Evolutionary conservation across 2,113 vertebrate genomes (phyloP).

Genomic region (Protobothrops mucrosquamatus): DNA sequence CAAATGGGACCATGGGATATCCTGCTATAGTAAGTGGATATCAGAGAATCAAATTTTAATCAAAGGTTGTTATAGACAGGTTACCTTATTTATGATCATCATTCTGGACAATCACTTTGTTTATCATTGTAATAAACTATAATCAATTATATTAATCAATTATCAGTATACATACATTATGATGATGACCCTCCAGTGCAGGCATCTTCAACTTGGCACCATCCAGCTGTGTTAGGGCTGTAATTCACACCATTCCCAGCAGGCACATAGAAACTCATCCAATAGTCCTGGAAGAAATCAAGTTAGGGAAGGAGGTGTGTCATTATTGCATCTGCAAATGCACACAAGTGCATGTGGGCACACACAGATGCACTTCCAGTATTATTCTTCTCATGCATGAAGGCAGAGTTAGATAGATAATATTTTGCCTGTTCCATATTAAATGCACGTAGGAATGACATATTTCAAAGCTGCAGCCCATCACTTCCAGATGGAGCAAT

Average conservation of each 20-base stretch:
- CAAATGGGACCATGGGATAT: neutral
- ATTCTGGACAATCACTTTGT: neutral
- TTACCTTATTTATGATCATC: neutral
- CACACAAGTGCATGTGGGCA: neutral
- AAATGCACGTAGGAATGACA: neutral
- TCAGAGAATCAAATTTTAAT: neutral
- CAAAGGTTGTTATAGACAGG: neutral
- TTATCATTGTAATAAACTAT: neutral
- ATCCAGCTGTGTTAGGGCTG: neutral
- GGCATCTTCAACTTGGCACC: neutral
- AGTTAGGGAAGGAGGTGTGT: neutral
- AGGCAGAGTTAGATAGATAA: neutral
- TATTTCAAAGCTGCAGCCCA: conserved; percentile 23
- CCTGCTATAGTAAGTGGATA: neutral
- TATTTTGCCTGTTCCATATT: neutral
- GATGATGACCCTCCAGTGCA: neutral
- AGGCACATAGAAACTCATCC: neutral
- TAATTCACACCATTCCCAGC: neutral
- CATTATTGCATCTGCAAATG: neutral
- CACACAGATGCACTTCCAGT: neutral
- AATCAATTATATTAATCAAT: neutral
- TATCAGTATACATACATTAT: neutral
- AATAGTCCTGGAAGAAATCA: neutral
- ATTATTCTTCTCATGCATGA: neutral
- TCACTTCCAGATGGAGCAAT: conserved; percentile 25